Evolutionary conservation across 1,140 invertebrate species (phyloP).

Genomic region (Achroia grisella): DNA sequence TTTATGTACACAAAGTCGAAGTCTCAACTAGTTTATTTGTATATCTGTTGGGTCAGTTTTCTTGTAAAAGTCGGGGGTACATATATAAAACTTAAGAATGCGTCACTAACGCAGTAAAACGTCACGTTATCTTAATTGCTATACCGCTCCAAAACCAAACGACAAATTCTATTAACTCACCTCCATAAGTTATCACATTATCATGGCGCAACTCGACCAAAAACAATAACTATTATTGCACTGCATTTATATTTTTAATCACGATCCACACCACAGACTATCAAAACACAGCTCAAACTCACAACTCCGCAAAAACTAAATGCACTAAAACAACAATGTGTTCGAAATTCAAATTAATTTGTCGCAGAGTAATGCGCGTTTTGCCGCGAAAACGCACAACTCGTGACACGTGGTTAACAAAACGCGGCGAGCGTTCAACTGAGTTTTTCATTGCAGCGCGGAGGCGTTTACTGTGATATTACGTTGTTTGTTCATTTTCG

Average conservation of each 20-base stretch:
- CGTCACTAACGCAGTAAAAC: neutral
- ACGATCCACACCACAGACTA: constrained; percentile 3
- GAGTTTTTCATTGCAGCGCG: constrained; percentile 6
- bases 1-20: too few species aligned
- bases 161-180: constrained; percentile 33
- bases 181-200: constrained; percentile 24
- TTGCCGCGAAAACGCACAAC: constrained; percentile 30
- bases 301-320: neutral
- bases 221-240: constrained; percentile 9
- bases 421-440: constrained; percentile 38
- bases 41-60: too few species aligned
- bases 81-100: too few species aligned
- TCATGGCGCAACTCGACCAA: constrained; percentile 10
- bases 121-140: constrained; percentile 33
- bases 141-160: constrained; percentile 13
- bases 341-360: constrained; percentile 8
- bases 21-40: too few species aligned
- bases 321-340: constrained; percentile 1
- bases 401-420: constrained; percentile 15
- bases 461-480: neutral
- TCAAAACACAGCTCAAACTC: constrained; percentile 2
- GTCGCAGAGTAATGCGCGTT: constrained; percentile 22
- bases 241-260: too few species aligned
- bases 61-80: too few species aligned
- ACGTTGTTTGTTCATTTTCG: neutral